Evolutionary conservation across 2,797 vertebrate species (phyloP).

Genomic region (Oreonectes daqikongensis): DNA sequence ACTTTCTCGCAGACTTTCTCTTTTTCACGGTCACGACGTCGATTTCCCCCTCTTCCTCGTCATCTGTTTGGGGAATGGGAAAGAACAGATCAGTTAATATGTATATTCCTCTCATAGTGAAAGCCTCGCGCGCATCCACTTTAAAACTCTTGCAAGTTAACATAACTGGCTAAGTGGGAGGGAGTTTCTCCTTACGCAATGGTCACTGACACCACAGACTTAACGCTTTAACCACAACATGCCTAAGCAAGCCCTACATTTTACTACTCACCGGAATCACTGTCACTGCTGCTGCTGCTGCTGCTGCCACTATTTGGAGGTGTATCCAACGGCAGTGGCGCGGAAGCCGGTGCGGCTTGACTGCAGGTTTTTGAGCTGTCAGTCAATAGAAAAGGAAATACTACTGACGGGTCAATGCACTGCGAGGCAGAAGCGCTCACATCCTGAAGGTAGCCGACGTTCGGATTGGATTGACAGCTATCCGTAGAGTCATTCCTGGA

Average conservation of each 20-base stretch:
- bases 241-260: not conserved
- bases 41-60: constrained; percentile 84
- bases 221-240: constrained; percentile 33
- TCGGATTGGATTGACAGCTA: constrained; percentile 38
- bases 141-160: too few species aligned
- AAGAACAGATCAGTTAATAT: not conserved
- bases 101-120: not conserved
- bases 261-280: constrained; percentile 79
- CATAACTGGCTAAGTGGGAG: too few species aligned
- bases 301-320: constrained; percentile 79
- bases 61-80: constrained; percentile 49
- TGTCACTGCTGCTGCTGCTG: constrained; percentile 67
- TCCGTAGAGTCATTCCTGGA: constrained; percentile 48
- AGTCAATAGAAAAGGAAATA: constrained; percentile 80
- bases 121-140: not conserved
- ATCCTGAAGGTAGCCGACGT: constrained; percentile 78
- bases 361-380: constrained; percentile 66
- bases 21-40: constrained; percentile 90
- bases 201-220: not conserved
- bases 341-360: constrained; percentile 23
- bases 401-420: constrained; percentile 85
- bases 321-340: constrained; percentile 68
- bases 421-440: constrained; percentile 74
- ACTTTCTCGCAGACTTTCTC: constrained; percentile 64
- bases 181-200: too few species aligned